phyloP scores from a whole-genome alignment of 2,113 vertebrate genomes.

The Ophthalmolycus amberensis region DNA sequence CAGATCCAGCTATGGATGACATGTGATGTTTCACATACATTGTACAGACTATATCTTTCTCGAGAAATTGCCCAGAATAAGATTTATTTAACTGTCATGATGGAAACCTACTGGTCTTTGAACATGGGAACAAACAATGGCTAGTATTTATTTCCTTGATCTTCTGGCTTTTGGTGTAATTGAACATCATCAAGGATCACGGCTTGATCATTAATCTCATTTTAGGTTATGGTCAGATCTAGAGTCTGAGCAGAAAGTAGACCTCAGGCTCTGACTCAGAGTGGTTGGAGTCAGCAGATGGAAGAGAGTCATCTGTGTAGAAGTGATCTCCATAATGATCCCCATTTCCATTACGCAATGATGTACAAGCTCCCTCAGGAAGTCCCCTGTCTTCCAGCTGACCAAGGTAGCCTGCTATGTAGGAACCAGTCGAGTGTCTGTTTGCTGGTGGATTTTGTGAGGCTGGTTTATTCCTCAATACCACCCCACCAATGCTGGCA shows the following conservation, averaged over 20 bases:
- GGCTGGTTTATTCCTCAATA: conserved; percentile 86
- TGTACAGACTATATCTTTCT: conserved; percentile 40
- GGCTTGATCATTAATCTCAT: not conserved
- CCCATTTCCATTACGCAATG: conserved; percentile 73
- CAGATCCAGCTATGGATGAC: conserved; percentile 60
- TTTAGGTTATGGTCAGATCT: conserved; percentile 63
- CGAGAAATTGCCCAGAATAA: conserved; percentile 39
- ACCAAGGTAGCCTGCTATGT: conserved; percentile 90
- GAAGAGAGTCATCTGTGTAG: conserved; percentile 75
- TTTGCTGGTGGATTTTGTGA: conserved; percentile 78
- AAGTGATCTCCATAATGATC: conserved; percentile 83
- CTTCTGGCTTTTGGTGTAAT: conserved; percentile 41
- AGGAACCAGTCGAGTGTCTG: conserved; percentile 95
- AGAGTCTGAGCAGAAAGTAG: conserved; percentile 95
- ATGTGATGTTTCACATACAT: conserved; percentile 48
- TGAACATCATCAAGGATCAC: conserved; percentile 35
- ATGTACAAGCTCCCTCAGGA: conserved; percentile 90
- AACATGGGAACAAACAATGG: conserved; percentile 35
- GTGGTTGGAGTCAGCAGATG: conserved; percentile 78
- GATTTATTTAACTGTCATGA: conserved; percentile 13
- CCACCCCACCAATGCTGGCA: conserved; percentile 75
- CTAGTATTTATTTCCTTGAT: conserved; percentile 28
- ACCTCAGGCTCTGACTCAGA: conserved; percentile 91
- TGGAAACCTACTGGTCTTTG: conserved; percentile 15
- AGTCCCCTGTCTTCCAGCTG: conserved; percentile 86